Conservation (phyloP, 23 tunicate species). For the Halocynthia roretzi region DNA sequence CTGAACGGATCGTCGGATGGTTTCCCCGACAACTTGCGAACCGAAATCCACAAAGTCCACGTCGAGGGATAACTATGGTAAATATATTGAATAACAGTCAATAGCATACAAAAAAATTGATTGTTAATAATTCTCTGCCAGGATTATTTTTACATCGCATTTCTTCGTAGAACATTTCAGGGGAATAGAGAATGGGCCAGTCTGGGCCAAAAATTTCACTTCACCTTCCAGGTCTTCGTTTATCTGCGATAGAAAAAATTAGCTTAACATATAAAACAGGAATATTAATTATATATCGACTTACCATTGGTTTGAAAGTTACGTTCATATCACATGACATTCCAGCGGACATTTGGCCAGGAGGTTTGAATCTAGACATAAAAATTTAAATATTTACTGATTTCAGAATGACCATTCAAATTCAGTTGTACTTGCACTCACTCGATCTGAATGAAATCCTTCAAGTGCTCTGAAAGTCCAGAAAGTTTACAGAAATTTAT, state of each 20-base stretch:
- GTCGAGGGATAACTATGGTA: conserved; percentile 55
- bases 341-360: conserved; percentile 97
- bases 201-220: conserved; percentile 74
- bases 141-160: conserved; percentile 56
- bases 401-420: neutral
- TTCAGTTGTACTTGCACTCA: conserved; percentile 14
- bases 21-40: conserved; percentile 79
- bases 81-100: neutral
- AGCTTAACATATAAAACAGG: neutral
- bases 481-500: conserved; percentile 62
- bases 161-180: conserved; percentile 86
- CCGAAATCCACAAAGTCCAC: conserved; percentile 67
- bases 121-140: neutral
- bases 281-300: neutral
- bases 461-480: conserved; percentile 82
- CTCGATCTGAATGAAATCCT: conserved; percentile 84
- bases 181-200: conserved; percentile 83
- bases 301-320: conserved; percentile 91
- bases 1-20: conserved; percentile 55
- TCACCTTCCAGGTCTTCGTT: conserved; percentile 79
- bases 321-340: conserved; percentile 89
- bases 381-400: neutral
- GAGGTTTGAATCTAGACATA: conserved; percentile 60
- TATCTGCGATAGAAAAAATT: conserved; percentile 35
- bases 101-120: neutral